A percentile compares a stretch with the other conserved stretches of the same genome.
Conservation (phyloP, 2,888 invertebrate species). For the Pharmacophagus antenor region DNA sequence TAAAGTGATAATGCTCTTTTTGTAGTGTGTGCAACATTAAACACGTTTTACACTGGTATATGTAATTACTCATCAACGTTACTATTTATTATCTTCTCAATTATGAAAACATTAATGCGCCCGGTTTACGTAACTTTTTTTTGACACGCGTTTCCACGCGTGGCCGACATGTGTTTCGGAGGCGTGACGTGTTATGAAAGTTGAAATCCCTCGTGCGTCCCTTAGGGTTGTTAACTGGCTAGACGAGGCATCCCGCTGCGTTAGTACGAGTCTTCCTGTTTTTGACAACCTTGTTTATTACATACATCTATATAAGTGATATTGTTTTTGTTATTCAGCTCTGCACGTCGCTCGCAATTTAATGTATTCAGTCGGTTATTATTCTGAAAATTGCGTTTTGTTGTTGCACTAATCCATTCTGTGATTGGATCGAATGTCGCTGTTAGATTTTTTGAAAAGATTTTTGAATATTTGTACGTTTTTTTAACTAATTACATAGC, state of each 20-base stretch:
- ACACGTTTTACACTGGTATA: constrained; percentile 8
- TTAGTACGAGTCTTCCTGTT: constrained; percentile 46
- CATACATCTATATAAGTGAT: constrained; percentile 37
- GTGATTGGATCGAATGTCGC: constrained; percentile 24
- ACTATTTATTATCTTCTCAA: constrained; percentile 37
- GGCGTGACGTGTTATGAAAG: constrained; percentile 51
- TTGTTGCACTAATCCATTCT: constrained; percentile 22
- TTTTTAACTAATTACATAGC: neutral
- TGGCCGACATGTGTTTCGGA: constrained; percentile 54
- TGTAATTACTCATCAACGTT: constrained; percentile 30
- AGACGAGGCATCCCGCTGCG: constrained; percentile 46
- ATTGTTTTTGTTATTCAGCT: constrained; percentile 44
- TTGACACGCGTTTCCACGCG: constrained; percentile 42
- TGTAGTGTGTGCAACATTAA: constrained; percentile 15
- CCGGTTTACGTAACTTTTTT: constrained; percentile 40
- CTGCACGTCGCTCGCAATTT: constrained; percentile 30
- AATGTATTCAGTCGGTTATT: constrained; percentile 27
- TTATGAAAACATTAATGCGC: constrained; percentile 41
- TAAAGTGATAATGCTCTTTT: neutral
- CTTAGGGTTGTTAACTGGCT: constrained; percentile 44
- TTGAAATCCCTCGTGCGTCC: constrained; percentile 38
- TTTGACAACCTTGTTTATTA: constrained; percentile 60
- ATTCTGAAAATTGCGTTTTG: constrained; percentile 26
- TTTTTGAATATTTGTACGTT: constrained; percentile 4
- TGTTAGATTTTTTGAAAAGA: constrained; percentile 10